Evolutionary conservation across 2,888 invertebrate species (phyloP).

Genomic region (Ceraclea dissimilis): DNA sequence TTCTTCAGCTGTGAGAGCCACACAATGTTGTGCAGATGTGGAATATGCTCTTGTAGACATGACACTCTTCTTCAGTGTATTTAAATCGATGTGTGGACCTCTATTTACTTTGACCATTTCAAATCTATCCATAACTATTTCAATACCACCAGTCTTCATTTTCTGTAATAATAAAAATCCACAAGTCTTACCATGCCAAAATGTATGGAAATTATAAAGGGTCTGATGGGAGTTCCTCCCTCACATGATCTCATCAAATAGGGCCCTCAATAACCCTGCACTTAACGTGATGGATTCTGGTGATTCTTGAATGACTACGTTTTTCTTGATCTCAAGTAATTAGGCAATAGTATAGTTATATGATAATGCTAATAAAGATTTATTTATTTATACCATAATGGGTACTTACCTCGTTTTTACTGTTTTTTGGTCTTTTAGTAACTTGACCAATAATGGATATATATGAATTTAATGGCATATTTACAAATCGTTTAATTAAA

Average conservation of each 20-base stretch:
- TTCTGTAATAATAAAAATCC: conserved; percentile 4
- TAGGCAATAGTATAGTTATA: too few species aligned
- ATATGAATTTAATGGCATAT: conserved; percentile 38
- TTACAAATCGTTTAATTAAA: conserved; percentile 35
- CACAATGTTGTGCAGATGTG: conserved; percentile 4
- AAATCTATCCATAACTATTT: conserved; percentile 37
- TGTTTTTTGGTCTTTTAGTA: conserved; percentile 32
- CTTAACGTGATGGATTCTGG: too few species aligned
- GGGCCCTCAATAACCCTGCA: too few species aligned
- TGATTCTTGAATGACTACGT: too few species aligned
- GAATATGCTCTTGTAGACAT: conserved; percentile 3
- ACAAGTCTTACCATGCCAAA: background rate
- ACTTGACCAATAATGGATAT: conserved; percentile 37
- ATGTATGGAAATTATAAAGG: background rate
- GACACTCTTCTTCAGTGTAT: background rate
- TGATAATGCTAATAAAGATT: too few species aligned
- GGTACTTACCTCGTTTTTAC: conserved; percentile 33
- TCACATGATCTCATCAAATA: background rate
- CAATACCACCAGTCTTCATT: conserved; percentile 39
- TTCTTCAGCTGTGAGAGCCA: conserved; percentile 37
- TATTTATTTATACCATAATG: too few species aligned
- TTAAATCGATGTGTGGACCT: background rate
- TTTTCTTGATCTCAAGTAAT: too few species aligned
- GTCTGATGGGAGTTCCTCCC: background rate
- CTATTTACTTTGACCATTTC: conserved; percentile 25